phyloP scores from a whole-genome alignment of 2,888 invertebrate species.

The Abrostola tripartita region DNA sequence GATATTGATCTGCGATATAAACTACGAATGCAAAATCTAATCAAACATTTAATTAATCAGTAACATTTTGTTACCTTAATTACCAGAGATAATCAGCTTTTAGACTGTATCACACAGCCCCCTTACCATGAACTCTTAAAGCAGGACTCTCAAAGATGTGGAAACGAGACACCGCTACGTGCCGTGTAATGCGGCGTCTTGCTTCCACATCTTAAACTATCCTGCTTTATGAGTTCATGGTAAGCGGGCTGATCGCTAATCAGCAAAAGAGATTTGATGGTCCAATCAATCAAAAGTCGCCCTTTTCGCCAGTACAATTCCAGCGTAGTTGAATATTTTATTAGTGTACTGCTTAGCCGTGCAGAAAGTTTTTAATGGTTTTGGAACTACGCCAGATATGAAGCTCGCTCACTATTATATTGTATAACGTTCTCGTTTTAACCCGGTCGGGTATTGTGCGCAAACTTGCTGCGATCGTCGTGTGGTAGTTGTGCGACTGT shows the following conservation, averaged over 20 bases:
- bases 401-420: conserved; percentile 62
- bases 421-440: conserved; percentile 55
- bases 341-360: conserved; percentile 77
- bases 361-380: conserved; percentile 81
- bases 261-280: conserved; percentile 13
- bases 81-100: too few relatives aligned
- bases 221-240: too few relatives aligned
- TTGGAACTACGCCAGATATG: conserved; percentile 76
- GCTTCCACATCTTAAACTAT: too few relatives aligned
- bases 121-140: too few relatives aligned
- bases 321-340: conserved; percentile 75
- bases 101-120: too few relatives aligned
- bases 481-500: conserved; percentile 26
- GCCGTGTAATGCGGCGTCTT: too few relatives aligned
- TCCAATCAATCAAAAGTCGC: conserved; percentile 42
- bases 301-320: conserved; percentile 38
- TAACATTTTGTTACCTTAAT: too few relatives aligned
- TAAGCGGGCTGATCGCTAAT: neutral
- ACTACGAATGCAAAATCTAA: too few relatives aligned
- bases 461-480: conserved; percentile 34
- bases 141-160: too few relatives aligned
- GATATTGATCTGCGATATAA: too few relatives aligned
- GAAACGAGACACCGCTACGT: too few relatives aligned
- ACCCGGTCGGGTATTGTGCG: conserved; percentile 40
- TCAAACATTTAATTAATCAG: too few relatives aligned